These are phyloP conservation scores for Dolichallabes microphthalmus DNA, from an alignment of 2,113 vertebrate genomes.

Conservation along the genomic window DNA sequence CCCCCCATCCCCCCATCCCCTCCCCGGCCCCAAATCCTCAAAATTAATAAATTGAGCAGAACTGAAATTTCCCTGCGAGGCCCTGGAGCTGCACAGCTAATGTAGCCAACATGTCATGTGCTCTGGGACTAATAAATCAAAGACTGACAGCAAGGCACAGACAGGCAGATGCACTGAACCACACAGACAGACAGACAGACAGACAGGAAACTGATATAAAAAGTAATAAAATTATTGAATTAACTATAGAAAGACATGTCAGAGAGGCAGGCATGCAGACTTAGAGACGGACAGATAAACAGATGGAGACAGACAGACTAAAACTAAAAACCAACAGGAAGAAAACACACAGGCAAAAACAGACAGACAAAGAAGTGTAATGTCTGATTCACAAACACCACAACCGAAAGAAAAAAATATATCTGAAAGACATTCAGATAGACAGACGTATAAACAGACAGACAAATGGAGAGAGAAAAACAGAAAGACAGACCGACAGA, in stretches of 20 bases:
- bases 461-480: neutral
- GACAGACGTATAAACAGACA: neutral
- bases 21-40: too few species aligned
- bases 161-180: neutral
- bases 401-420: too few species aligned
- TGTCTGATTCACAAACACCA: too few species aligned
- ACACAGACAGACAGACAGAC: slow-evolving; percentile 3
- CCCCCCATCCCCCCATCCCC: neutral
- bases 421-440: neutral
- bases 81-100: neutral
- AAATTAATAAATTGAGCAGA: neutral
- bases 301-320: too few species aligned
- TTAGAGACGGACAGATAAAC: neutral
- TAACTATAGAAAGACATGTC: neutral
- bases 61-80: neutral
- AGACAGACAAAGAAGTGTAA: neutral
- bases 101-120: neutral
- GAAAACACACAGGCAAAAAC: neutral
- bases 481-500: neutral
- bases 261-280: neutral
- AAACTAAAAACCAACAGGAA: neutral
- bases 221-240: neutral
- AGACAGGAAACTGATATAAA: neutral
- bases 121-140: neutral
- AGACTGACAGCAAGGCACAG: neutral